Conservation (phyloP, 2,797 vertebrate genomes). For the Galago senegalensis region DNA sequence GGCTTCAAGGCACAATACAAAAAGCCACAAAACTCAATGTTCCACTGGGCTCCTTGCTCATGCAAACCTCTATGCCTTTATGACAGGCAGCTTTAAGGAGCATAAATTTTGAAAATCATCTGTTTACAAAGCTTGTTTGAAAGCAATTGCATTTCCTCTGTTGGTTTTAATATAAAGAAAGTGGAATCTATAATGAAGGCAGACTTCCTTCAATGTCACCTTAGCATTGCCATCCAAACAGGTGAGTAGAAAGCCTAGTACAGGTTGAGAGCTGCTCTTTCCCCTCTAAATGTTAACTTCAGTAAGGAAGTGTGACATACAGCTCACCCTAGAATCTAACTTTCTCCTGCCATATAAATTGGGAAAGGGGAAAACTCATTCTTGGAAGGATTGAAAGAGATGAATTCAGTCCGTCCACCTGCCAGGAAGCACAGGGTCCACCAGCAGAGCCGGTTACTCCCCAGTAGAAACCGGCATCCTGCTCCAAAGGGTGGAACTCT, state of each 20-base stretch:
- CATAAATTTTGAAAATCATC: background rate
- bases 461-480: background rate
- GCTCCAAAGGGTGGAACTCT: background rate
- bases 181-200: background rate
- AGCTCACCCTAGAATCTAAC: background rate
- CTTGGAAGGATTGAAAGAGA: background rate
- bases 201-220: background rate
- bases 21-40: background rate
- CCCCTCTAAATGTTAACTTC: background rate
- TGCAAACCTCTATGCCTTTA: background rate
- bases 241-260: background rate
- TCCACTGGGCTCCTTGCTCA: background rate
- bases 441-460: background rate
- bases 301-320: background rate
- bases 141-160: constrained; percentile 2
- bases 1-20: background rate
- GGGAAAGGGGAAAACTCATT: background rate
- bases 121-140: background rate
- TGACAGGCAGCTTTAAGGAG: background rate
- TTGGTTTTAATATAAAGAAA: background rate
- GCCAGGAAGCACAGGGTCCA: background rate
- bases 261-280: background rate
- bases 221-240: background rate
- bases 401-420: background rate
- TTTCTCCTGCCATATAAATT: background rate